These are phyloP conservation scores for Sterna hirundo DNA, from an alignment of 2,113 vertebrate species.

Conservation along the genomic window DNA sequence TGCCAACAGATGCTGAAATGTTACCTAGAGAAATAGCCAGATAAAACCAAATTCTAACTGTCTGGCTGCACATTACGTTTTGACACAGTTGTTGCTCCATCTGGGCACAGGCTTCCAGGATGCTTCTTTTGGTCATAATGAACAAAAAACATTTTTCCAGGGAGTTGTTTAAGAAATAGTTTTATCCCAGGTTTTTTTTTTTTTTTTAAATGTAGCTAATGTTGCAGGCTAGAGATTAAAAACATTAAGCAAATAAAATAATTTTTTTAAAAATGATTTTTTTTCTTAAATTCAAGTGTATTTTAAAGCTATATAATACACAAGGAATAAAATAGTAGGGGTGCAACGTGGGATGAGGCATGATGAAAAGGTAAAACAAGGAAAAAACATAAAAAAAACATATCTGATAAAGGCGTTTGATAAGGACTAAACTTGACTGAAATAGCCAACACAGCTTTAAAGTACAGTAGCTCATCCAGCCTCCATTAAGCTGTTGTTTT, in stretches of 20 bases:
- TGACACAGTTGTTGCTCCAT: background rate
- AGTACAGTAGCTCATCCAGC: background rate
- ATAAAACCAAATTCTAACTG: background rate
- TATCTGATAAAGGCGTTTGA: background rate
- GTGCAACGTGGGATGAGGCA: background rate
- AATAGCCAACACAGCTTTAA: background rate
- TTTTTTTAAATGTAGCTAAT: background rate
- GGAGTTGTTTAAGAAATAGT: background rate
- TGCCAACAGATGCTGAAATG: background rate
- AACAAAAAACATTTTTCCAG: background rate
- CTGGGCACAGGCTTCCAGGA: background rate
- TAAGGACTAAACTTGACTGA: background rate
- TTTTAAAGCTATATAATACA: background rate
- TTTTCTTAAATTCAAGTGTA: background rate
- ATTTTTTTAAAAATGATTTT: rapidly evolving
- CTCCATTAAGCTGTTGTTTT: background rate
- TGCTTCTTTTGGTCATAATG: background rate
- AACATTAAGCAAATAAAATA: background rate
- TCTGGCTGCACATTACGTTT: background rate
- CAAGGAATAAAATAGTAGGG: background rate
- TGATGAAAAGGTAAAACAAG: background rate
- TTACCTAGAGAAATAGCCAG: background rate
- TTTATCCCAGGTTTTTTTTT: background rate
- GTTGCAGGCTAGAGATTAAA: background rate
- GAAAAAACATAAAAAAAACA: background rate